Percentiles rank a stretch among this genome's conserved stretches.
These are phyloP conservation scores for Crambe crambe DNA, from an alignment of 37 sponge, comb jelly and placozoan species.

Conservation along the genomic window DNA sequence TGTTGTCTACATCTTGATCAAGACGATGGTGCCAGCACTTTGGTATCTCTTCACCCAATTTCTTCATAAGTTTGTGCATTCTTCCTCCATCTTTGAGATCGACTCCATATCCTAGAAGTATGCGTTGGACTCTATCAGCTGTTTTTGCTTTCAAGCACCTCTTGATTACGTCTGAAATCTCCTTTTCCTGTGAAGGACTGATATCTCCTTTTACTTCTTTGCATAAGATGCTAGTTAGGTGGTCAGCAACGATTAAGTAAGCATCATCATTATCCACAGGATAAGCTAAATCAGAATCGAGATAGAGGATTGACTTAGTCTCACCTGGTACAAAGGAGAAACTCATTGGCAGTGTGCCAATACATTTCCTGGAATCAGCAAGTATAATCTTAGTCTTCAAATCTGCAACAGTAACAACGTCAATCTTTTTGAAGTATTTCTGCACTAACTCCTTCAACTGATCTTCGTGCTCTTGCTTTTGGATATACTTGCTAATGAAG, in stretches of 20 bases:
- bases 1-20: constrained; percentile 39
- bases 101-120: too few species aligned
- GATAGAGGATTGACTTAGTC: background rate
- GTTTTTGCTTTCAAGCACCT: too few species aligned
- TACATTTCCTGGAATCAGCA: background rate
- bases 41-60: constrained; percentile 45
- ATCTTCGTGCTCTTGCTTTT: background rate
- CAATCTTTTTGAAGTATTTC: background rate
- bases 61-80: too few species aligned
- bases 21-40: constrained; percentile 27
- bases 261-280: background rate
- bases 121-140: too few species aligned
- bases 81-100: too few species aligned
- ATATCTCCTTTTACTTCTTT: too few species aligned
- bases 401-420: background rate
- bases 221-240: too few species aligned
- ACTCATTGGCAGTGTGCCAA: background rate
- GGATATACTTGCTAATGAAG: background rate
- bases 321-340: background rate
- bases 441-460: background rate
- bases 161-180: too few species aligned
- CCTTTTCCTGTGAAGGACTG: too few species aligned
- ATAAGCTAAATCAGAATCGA: background rate
- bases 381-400: constrained; percentile 1
- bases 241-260: too few species aligned